phyloP scores from a whole-genome alignment of 1,140 invertebrate genomes.

The Platyscapa corneri region DNA sequence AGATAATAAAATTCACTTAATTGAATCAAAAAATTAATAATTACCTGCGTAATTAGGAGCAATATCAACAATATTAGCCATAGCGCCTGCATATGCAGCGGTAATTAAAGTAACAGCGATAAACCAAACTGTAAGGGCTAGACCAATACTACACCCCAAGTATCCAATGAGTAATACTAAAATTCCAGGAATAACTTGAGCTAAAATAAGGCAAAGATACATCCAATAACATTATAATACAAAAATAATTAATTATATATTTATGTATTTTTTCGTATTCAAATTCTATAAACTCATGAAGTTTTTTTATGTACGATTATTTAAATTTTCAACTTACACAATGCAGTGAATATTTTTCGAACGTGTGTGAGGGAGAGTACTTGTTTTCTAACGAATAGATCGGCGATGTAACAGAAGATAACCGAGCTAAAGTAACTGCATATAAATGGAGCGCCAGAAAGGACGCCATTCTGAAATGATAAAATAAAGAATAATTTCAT shows the following conservation, averaged over 20 bases:
- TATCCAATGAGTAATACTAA: constrained; percentile 80
- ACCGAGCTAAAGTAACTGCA: constrained; percentile 83
- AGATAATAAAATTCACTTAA: neutral
- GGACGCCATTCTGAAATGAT: constrained; percentile 77
- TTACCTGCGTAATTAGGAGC: constrained; percentile 81
- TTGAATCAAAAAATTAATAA: neutral
- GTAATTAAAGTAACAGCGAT: constrained; percentile 83
- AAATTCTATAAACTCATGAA: neutral
- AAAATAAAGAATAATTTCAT: neutral
- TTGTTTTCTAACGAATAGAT: constrained; percentile 77
- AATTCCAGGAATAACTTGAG: constrained; percentile 82
- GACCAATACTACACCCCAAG: constrained; percentile 77
- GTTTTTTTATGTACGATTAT: neutral
- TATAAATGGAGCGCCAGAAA: constrained; percentile 81
- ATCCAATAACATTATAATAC: neutral
- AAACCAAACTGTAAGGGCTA: constrained; percentile 80
- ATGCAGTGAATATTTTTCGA: constrained; percentile 81
- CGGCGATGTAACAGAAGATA: constrained; percentile 82
- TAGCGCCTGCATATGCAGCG: constrained; percentile 83
- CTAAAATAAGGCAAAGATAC: constrained; percentile 59
- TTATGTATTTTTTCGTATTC: neutral
- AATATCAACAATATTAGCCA: constrained; percentile 84
- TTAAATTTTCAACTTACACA: constrained; percentile 70
- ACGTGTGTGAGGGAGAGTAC: constrained; percentile 79
- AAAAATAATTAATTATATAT: neutral